A percentile compares a stretch with the other conserved stretches of the same genome.
phyloP scores from a whole-genome alignment of 2,797 vertebrate species.

The Florisuga fusca region DNA sequence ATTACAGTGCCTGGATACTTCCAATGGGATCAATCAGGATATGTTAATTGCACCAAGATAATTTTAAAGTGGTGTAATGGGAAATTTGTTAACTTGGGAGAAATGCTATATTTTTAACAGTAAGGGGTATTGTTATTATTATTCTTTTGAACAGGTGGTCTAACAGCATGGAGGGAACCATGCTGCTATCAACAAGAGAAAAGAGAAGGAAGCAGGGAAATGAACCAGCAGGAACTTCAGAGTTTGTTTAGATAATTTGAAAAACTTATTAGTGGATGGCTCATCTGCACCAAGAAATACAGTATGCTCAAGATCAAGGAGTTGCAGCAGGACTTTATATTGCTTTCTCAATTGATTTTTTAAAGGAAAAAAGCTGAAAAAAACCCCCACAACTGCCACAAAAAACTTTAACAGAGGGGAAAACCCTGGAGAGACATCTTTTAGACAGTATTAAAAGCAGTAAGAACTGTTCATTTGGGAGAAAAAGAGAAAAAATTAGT shows the following conservation, averaged over 20 bases:
- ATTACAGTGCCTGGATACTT: constrained; percentile 49
- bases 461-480: not conserved
- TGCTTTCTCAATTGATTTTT: not conserved
- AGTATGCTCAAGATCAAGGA: not conserved
- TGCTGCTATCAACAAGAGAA: constrained; percentile 34
- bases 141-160: constrained; percentile 74
- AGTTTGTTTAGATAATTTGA: constrained; percentile 64
- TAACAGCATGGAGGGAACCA: constrained; percentile 67
- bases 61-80: constrained; percentile 69
- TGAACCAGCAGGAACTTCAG: constrained; percentile 61
- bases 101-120: constrained; percentile 71
- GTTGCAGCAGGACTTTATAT: not conserved
- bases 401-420: not conserved
- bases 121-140: constrained; percentile 69
- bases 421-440: not conserved
- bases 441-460: not conserved
- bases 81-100: constrained; percentile 68
- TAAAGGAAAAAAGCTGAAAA: not conserved
- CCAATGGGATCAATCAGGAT: constrained; percentile 69
- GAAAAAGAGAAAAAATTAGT: not conserved
- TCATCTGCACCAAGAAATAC: constrained; percentile 52
- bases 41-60: constrained; percentile 65
- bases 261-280: constrained; percentile 47
- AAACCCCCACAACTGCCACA: not conserved
- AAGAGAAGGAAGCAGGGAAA: constrained; percentile 43